Conservation (phyloP, 2,797 vertebrate genomes). For the Lithobates sylvaticus region DNA sequence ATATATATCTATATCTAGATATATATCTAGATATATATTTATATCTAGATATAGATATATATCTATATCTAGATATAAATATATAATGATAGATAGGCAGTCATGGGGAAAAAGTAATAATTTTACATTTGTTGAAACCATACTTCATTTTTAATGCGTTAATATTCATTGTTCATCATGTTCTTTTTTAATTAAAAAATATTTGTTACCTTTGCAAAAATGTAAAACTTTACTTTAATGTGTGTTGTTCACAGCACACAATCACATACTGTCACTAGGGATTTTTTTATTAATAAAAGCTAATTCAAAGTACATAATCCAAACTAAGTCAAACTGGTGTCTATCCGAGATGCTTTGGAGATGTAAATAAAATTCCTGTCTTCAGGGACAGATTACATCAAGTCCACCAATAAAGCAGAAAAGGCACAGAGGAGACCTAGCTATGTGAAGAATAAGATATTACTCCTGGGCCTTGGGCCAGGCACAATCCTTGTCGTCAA, state of each 20-base stretch:
- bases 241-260: background rate
- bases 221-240: background rate
- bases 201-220: background rate
- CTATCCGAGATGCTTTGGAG: background rate
- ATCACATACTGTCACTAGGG: background rate
- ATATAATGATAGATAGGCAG: too few relatives aligned
- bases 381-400: background rate
- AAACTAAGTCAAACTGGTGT: conserved; percentile 5
- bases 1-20: too few relatives aligned
- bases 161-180: background rate
- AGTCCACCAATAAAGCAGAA: background rate
- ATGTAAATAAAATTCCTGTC: background rate
- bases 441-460: conserved; percentile 23
- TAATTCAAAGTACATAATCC: conserved; percentile 8
- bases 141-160: background rate
- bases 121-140: too few relatives aligned
- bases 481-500: conserved; percentile 17
- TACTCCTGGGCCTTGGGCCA: conserved; percentile 32
- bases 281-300: background rate
- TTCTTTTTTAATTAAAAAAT: background rate
- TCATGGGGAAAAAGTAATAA: too few relatives aligned
- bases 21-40: too few relatives aligned
- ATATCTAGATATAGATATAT: too few relatives aligned
- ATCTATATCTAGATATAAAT: too few relatives aligned
- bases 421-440: background rate